Conservation (phyloP, 1,140 invertebrate genomes). For the Macrotrachela quadricornifera region DNA sequence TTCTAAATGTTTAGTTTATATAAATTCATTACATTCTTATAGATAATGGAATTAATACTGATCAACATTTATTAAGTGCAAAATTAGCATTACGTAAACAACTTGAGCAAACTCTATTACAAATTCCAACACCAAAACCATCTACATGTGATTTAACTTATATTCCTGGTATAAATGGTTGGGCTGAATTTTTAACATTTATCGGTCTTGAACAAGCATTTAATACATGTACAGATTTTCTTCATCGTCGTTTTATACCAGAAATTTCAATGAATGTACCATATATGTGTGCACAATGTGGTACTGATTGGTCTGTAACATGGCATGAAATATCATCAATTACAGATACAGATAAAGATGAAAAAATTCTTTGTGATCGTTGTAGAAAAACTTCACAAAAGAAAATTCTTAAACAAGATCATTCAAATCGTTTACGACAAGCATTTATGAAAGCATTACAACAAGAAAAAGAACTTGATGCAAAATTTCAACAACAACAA, state of each 20-base stretch:
- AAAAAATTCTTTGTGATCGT: slow-evolving; percentile 69
- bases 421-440: slow-evolving; percentile 83
- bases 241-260: too few species aligned
- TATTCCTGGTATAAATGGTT: slow-evolving; percentile 80
- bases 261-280: slow-evolving; percentile 23
- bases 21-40: too few species aligned
- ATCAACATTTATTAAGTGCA: slow-evolving; percentile 80
- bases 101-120: slow-evolving; percentile 79
- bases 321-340: slow-evolving; percentile 52
- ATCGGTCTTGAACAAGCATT: slow-evolving; percentile 53
- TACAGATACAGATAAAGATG: slow-evolving; percentile 37
- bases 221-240: too few species aligned
- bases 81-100: slow-evolving; percentile 85
- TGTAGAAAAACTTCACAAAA: slow-evolving; percentile 93
- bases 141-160: slow-evolving; percentile 97
- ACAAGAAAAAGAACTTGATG: slow-evolving; percentile 32
- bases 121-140: slow-evolving; percentile 88
- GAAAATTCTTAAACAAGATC: slow-evolving; percentile 83
- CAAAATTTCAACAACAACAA: too few species aligned
- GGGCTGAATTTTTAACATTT: slow-evolving; percentile 78
- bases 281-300: slow-evolving; percentile 79
- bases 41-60: slow-evolving; percentile 40
- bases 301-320: slow-evolving; percentile 86
- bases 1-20: too few species aligned
- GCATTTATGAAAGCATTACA: slow-evolving; percentile 89